Evolutionary conservation across 1,140 invertebrate genomes (phyloP), one percentile per base, ranked within the genome.

Genomic region (Aleiodes sp.): DNA sequence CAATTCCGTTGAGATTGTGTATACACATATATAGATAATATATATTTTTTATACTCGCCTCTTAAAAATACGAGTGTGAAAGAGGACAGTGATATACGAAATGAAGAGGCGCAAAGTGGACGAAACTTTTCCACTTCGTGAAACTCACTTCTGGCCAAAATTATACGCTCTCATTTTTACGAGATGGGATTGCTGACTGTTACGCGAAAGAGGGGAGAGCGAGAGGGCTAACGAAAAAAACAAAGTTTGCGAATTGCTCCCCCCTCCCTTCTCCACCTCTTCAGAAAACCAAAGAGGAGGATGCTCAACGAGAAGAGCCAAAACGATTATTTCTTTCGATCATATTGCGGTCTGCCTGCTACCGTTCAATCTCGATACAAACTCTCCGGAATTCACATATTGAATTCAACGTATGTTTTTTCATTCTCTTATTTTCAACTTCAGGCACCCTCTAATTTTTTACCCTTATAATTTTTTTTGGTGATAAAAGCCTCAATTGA

Each of bases 101-200:
- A 46, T n/a, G 14, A 16, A 26, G 37, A 61, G 52, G 28, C 56
- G 31, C 16, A 26, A 39, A 29, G 41, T 29, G 19, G 10, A 64
- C n/a, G 62, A 64, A 41, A 64, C 24, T 39, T 39, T 41, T 41
- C 19, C 35, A 41, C 24, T 19, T 4, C 57, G 59, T 28, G 56
- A 39, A 71, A 39, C 65, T 65, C 62, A 24, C 29, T 66, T 68
- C 28, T 52, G 19, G 16, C 19, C 12, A 68, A 68, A 72, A 72
- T 72, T 72, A 72, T 72, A 72, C 65, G 70, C 65, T 72, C 62
- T 72, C 46, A 72, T 72, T 68, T 72, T 72, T 72, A 68, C 65
- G 66, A 72, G 70, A 66, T 68, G 62, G 66, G 65, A 72, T 72
- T 68, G 70, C 60, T 66, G 65, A 72, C 65, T 46, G 70, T 72